phyloP scores from a whole-genome alignment of 2,113 vertebrate species.

The Barnardius zonarius region DNA sequence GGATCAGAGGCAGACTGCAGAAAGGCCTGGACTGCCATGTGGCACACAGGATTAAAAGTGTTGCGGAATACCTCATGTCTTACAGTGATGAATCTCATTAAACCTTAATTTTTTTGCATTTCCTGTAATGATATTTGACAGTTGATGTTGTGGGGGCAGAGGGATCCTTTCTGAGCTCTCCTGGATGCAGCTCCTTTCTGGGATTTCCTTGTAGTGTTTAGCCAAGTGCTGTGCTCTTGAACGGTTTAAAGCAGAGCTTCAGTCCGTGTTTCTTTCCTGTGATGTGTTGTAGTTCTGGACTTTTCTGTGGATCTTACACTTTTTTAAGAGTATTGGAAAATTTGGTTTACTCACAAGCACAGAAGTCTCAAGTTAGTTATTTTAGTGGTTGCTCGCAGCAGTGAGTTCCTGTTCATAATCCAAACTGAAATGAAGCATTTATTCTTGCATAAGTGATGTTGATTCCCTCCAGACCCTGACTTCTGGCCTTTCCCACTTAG shows the following conservation, averaged over 20 bases:
- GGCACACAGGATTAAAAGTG: background rate
- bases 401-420: background rate
- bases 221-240: background rate
- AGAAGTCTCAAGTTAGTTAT: background rate
- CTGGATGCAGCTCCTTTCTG: background rate
- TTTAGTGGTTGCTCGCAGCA: background rate
- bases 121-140: background rate
- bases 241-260: background rate
- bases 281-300: background rate
- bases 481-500: background rate
- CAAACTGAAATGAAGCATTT: background rate
- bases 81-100: background rate
- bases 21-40: background rate
- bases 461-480: background rate
- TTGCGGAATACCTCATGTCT: rapidly evolving
- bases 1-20: background rate
- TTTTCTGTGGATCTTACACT: background rate
- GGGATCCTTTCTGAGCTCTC: background rate
- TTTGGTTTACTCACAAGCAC: background rate
- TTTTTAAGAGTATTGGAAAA: background rate
- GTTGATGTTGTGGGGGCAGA: too few relatives aligned
- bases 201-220: background rate
- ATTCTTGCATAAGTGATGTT: background rate
- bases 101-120: background rate
- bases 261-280: background rate